phyloP scores from a whole-genome alignment of 2,113 vertebrate genomes.

The Passer montanus region DNA sequence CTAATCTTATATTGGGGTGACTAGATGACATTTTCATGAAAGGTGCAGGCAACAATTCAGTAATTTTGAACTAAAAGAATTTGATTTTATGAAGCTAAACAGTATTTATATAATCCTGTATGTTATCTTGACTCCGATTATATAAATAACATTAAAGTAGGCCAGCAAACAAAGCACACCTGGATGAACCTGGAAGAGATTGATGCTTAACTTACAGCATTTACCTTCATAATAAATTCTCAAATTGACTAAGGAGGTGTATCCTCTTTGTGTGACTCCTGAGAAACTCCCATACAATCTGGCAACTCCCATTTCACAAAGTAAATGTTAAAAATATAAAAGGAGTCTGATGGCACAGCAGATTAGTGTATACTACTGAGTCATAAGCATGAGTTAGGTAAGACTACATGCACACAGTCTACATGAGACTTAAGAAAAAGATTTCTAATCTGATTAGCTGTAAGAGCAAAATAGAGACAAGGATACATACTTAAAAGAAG shows the following conservation, averaged over 20 bases:
- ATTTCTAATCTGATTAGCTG: neutral
- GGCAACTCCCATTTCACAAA: constrained; percentile 38
- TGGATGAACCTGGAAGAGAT: constrained; percentile 1
- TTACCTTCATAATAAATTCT: neutral
- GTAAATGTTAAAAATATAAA: neutral
- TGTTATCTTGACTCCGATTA: neutral
- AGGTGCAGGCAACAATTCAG: neutral
- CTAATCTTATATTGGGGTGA: neutral
- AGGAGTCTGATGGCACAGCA: neutral
- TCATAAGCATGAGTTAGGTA: neutral
- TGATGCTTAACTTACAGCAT: neutral
- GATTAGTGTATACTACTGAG: neutral
- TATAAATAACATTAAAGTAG: neutral
- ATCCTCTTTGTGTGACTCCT: neutral
- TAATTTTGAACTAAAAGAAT: neutral
- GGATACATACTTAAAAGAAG: neutral
- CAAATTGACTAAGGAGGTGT: constrained; percentile 42
- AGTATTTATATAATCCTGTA: neutral
- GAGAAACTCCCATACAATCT: neutral
- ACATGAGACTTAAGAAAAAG: neutral
- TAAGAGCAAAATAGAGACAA: neutral
- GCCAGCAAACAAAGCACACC: constrained; percentile 1
- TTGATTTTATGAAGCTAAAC: neutral
- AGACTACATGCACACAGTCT: neutral
- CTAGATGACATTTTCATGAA: neutral